Percentiles rank a stretch among this genome's conserved stretches.
Evolutionary conservation across 1,140 invertebrate species (phyloP).

Genomic region (Bombus superbus): DNA sequence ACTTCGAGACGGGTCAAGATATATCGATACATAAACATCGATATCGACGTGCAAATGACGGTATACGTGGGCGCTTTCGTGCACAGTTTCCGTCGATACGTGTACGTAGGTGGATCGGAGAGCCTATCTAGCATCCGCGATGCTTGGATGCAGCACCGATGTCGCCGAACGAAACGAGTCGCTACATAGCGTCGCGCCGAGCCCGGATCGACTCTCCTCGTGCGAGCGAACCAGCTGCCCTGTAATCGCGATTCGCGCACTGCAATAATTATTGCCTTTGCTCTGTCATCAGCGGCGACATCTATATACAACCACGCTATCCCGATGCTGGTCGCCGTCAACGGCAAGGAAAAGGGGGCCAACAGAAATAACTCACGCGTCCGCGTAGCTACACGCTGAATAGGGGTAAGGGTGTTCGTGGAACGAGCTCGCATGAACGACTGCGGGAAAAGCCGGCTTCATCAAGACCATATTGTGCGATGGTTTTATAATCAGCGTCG

Average conservation of each 20-base stretch:
- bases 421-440: background rate
- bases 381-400: background rate
- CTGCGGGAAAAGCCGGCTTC: slow-evolving; percentile 47
- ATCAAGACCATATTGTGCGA: slow-evolving; percentile 70
- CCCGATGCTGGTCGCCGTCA: slow-evolving; percentile 6
- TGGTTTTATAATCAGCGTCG: slow-evolving; percentile 72
- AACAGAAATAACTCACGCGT: slow-evolving; percentile 52
- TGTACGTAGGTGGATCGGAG: slow-evolving; percentile 37
- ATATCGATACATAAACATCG: slow-evolving; percentile 56
- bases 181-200: background rate
- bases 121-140: slow-evolving; percentile 17
- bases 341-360: slow-evolving; percentile 54
- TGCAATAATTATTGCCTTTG: slow-evolving; percentile 81
- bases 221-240: slow-evolving; percentile 71
- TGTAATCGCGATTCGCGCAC: slow-evolving; percentile 82
- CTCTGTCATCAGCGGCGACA: slow-evolving; percentile 82
- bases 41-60: slow-evolving; percentile 52
- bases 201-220: slow-evolving; percentile 31
- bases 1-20: slow-evolving; percentile 11
- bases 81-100: slow-evolving; percentile 27
- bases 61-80: slow-evolving; percentile 34
- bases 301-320: slow-evolving; percentile 65
- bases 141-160: slow-evolving; percentile 22
- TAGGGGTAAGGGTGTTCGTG: slow-evolving; percentile 13
- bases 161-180: slow-evolving; percentile 9